phyloP scores from a whole-genome alignment of 2,888 invertebrate species.

The Lasioglossum lativentre region DNA sequence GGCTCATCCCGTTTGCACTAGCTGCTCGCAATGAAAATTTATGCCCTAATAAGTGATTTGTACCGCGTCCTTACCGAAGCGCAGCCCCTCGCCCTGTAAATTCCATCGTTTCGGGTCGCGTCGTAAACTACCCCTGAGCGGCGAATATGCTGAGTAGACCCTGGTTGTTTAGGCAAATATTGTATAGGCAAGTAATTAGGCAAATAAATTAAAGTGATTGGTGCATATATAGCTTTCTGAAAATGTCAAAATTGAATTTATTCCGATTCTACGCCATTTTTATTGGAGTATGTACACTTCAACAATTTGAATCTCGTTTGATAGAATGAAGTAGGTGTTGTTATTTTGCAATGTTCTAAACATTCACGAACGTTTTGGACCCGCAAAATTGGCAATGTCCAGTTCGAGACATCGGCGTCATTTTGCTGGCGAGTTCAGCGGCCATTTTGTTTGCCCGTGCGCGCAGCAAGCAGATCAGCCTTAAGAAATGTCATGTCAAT shows the following conservation, averaged over 20 bases:
- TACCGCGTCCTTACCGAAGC: constrained; percentile 49
- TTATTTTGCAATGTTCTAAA: not conserved
- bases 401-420: not conserved
- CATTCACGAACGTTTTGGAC: too few relatives aligned
- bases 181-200: too few relatives aligned
- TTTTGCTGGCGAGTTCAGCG: not conserved
- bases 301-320: too few relatives aligned
- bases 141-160: not conserved
- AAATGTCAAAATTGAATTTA: too few relatives aligned
- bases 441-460: not conserved
- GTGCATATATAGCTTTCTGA: too few relatives aligned
- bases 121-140: not conserved
- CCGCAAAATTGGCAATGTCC: not conserved
- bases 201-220: too few relatives aligned
- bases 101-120: not conserved
- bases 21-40: constrained; percentile 79
- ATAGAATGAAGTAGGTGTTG: not conserved
- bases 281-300: too few relatives aligned
- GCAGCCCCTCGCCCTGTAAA: not conserved
- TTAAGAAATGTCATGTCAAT: not conserved
- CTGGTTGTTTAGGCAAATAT: not conserved
- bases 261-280: too few relatives aligned
- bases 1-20: constrained; percentile 77
- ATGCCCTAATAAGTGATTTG: constrained; percentile 78
- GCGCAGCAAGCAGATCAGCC: not conserved